A percentile compares a stretch with the other conserved stretches of the same genome.
phyloP scores from a whole-genome alignment of 2,797 vertebrate species.

The Loris lydekkerianus region DNA sequence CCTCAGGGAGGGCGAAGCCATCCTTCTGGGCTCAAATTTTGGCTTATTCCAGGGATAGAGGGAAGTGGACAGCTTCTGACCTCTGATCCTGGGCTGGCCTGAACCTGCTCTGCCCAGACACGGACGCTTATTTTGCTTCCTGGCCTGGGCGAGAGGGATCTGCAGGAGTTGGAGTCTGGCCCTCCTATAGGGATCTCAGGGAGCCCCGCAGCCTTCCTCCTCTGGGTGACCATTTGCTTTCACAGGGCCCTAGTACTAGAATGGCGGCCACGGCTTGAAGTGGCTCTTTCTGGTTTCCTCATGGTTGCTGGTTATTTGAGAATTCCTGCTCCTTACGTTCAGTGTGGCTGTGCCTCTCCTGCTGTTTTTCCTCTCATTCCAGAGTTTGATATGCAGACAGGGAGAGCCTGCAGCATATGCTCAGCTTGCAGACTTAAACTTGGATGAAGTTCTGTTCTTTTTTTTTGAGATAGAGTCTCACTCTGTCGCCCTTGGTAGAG shows the following conservation, averaged over 20 bases:
- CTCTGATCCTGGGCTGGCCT: not conserved
- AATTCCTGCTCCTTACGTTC: not conserved
- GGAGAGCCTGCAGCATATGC: not conserved
- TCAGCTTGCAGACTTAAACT: not conserved
- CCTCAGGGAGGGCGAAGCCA: fast-evolving
- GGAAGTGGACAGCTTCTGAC: not conserved
- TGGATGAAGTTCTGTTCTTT: not conserved
- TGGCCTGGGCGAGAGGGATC: too few relatives aligned
- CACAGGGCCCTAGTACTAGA: not conserved
- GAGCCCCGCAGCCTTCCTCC: not conserved
- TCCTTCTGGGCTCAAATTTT: not conserved
- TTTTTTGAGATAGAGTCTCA: too few relatives aligned
- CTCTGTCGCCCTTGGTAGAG: too few relatives aligned
- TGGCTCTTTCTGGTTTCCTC: not conserved
- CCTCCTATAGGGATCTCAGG: not conserved
- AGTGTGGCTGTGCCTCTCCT: fast-evolving
- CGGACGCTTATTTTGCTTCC: not conserved
- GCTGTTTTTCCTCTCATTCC: not conserved
- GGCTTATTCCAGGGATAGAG: not conserved
- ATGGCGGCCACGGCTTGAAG: fast-evolving
- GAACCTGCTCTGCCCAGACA: not conserved
- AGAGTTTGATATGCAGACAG: not conserved
- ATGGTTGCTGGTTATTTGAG: too few relatives aligned
- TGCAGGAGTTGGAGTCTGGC: not conserved
- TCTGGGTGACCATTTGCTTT: not conserved